These are phyloP conservation scores for Tenthredo amoena DNA, from an alignment of 2,888 invertebrate species.

Conservation along the genomic window DNA sequence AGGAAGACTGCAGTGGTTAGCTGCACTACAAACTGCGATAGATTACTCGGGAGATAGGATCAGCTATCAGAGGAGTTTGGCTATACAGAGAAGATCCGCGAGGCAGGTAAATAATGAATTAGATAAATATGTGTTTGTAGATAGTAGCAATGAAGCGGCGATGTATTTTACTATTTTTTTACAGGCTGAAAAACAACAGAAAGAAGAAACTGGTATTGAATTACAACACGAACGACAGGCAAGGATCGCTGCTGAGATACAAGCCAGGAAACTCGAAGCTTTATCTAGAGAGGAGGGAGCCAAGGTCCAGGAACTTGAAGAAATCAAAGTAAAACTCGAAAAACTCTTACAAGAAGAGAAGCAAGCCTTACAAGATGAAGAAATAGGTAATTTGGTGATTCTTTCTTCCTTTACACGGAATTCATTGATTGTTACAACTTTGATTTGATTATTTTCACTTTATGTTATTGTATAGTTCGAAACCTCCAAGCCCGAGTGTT, in stretches of 20 bases:
- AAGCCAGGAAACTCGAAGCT: conserved; percentile 84
- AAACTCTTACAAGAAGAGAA: conserved; percentile 88
- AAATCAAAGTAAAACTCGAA: conserved; percentile 85
- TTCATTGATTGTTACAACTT: neutral
- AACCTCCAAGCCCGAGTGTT: conserved; percentile 86
- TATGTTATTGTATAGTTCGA: conserved; percentile 77
- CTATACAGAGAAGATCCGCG: conserved; percentile 79
- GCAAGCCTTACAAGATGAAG: conserved; percentile 91
- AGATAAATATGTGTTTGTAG: neutral
- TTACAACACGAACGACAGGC: conserved; percentile 76
- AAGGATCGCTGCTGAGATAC: conserved; percentile 79
- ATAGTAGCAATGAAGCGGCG: neutral
- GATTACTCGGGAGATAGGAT: conserved; percentile 85
- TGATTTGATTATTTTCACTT: conserved; percentile 38
- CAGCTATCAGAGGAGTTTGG: conserved; percentile 85
- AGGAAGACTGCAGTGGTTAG: conserved; percentile 88
- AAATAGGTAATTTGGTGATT: conserved; percentile 80
- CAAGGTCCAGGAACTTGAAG: conserved; percentile 86
- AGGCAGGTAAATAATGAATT: conserved; percentile 71
- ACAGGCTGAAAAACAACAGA: conserved; percentile 69
- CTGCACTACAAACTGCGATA: conserved; percentile 86
- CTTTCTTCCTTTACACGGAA: neutral
- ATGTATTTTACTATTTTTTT: neutral
- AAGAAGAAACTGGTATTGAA: conserved; percentile 70
- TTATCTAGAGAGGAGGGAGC: conserved; percentile 87